Evolutionary conservation across 2,888 invertebrate species (phyloP).

Genomic region (Papilio demoleus): DNA sequence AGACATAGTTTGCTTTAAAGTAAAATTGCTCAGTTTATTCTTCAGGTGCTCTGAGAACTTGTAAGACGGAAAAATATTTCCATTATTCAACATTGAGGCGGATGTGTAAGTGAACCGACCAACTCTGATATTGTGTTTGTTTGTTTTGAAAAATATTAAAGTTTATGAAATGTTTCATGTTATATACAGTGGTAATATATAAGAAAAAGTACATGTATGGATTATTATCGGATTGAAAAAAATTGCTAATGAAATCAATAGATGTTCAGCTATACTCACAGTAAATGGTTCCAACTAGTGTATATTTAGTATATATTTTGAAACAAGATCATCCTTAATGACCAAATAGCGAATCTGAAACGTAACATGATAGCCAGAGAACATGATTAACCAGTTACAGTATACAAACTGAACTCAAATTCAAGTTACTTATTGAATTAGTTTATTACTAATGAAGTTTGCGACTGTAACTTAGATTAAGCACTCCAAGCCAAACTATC

Average conservation of each 20-base stretch:
- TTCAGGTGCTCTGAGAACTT: conserved; percentile 23
- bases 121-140: conserved; percentile 11
- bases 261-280: no score
- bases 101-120: conserved; percentile 7
- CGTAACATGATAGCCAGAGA: background rate
- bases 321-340: no score
- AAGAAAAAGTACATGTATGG: background rate
- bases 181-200: background rate
- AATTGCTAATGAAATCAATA: no score
- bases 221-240: no score
- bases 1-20: conserved; percentile 28
- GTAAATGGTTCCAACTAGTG: no score
- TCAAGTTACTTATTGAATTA: conserved; percentile 21
- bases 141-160: conserved; percentile 9
- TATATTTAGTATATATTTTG: no score
- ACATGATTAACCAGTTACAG: background rate
- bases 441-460: conserved; percentile 18
- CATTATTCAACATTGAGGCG: conserved; percentile 36
- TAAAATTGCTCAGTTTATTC: conserved; percentile 29
- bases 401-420: conserved; percentile 17
- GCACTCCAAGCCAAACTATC: conserved; percentile 24
- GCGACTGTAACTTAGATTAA: conserved; percentile 30
- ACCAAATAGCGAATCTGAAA: no score
- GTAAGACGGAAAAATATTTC: conserved; percentile 34
- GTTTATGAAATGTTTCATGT: conserved; percentile 2